Evolutionary conservation across 2,113 vertebrate genomes (phyloP).

Genomic region (Delphinus delphis): DNA sequence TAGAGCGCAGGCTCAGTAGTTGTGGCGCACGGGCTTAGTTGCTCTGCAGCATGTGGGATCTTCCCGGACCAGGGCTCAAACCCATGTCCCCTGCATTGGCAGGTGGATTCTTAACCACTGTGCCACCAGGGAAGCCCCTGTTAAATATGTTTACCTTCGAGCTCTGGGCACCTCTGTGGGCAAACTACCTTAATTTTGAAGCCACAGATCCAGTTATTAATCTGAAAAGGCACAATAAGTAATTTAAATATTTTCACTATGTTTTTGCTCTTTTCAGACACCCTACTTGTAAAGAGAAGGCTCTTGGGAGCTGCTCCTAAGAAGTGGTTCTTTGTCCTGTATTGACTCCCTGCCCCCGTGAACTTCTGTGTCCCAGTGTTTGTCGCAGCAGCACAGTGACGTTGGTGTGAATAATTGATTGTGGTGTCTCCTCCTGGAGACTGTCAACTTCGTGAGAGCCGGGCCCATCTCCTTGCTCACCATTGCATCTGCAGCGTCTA

Average conservation of each 20-base stretch:
- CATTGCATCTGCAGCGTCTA: background rate
- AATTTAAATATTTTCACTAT: background rate
- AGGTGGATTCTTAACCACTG: too few relatives aligned
- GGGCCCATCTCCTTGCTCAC: background rate
- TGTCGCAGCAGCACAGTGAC: background rate
- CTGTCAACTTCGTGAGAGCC: background rate
- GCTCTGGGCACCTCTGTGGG: background rate
- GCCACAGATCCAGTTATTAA: background rate
- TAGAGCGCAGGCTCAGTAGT: too few relatives aligned
- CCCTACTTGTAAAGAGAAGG: background rate
- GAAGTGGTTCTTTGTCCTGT: background rate
- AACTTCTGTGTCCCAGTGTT: background rate
- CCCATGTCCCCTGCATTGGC: too few relatives aligned
- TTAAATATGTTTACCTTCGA: conserved; percentile 15
- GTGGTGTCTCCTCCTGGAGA: background rate
- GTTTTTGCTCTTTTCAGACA: background rate
- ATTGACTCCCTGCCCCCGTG: background rate
- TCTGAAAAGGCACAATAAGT: background rate
- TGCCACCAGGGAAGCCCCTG: too few relatives aligned
- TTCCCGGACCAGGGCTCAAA: too few relatives aligned
- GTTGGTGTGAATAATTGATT: background rate
- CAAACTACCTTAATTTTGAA: conserved; percentile 27
- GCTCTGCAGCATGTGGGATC: too few relatives aligned
- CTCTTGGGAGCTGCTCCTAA: background rate
- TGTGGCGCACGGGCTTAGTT: too few relatives aligned